Percentiles rank a stretch among this genome's conserved stretches.
phyloP scores from a whole-genome alignment of 2,888 invertebrate species.

The Drosophila meridiana region DNA sequence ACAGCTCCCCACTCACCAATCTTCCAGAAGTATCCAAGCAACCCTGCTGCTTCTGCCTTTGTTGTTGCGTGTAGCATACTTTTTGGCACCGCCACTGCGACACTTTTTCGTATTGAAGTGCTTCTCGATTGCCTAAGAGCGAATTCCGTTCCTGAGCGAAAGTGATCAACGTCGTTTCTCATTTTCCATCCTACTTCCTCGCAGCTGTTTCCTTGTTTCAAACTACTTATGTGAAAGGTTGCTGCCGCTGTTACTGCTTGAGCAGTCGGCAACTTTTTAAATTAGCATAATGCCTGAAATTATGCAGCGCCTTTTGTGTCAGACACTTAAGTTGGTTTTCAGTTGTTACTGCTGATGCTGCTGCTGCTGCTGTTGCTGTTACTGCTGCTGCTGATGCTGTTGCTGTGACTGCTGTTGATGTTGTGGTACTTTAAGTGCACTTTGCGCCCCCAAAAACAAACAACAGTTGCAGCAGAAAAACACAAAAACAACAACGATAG shows the following conservation, averaged over 20 bases:
- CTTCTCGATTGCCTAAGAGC: constrained; percentile 83
- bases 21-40: not conserved
- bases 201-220: constrained; percentile 56
- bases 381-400: constrained; percentile 20
- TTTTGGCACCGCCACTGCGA: constrained; percentile 51
- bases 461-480: constrained; percentile 47
- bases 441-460: constrained; percentile 56
- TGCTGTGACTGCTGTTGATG: constrained; percentile 18
- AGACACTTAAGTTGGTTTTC: constrained; percentile 41
- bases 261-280: constrained; percentile 69
- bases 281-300: constrained; percentile 80
- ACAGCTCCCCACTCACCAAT: constrained; percentile 6
- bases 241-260: constrained; percentile 47
- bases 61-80: constrained; percentile 60
- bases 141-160: constrained; percentile 70
- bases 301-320: constrained; percentile 70
- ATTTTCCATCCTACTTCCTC: constrained; percentile 28
- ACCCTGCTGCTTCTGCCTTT: constrained; percentile 30
- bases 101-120: constrained; percentile 72
- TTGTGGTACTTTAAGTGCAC: constrained; percentile 71
- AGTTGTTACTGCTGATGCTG: constrained; percentile 24
- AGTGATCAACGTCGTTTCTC: constrained; percentile 62
- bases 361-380: not conserved
- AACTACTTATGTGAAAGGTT: constrained; percentile 60
- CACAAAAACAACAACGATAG: constrained; percentile 20